Evolutionary conservation across 2,113 vertebrate species (phyloP).

Genomic region (Lucifuga dentata): DNA sequence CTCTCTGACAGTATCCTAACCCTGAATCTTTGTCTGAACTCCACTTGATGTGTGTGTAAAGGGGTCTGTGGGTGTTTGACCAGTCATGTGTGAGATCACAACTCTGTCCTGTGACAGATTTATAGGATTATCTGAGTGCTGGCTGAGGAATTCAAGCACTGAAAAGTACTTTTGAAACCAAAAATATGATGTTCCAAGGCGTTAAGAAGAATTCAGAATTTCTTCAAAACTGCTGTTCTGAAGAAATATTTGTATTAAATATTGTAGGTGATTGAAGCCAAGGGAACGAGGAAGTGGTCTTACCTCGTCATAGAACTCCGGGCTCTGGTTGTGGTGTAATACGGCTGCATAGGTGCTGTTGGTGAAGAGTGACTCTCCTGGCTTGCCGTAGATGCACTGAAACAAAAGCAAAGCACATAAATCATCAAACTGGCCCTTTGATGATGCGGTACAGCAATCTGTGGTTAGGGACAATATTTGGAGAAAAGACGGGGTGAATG

Average conservation of each 20-base stretch:
- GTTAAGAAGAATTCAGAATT: background rate
- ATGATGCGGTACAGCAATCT: slow-evolving; percentile 15
- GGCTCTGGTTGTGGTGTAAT: slow-evolving; percentile 96
- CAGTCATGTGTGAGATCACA: slow-evolving; percentile 36
- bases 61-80: background rate
- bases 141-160: slow-evolving; percentile 30
- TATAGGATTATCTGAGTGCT: slow-evolving; percentile 49
- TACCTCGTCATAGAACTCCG: slow-evolving; percentile 98
- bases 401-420: slow-evolving; percentile 49
- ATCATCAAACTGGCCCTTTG: slow-evolving; percentile 1
- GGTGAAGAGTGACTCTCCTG: slow-evolving; percentile 88
- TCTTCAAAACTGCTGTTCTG: background rate
- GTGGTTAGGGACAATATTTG: slow-evolving; percentile 14
- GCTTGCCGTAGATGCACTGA: slow-evolving; percentile 96
- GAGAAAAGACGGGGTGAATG: background rate
- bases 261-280: too few relatives aligned
- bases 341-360: slow-evolving; percentile 86
- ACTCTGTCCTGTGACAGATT: slow-evolving; percentile 44
- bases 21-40: background rate
- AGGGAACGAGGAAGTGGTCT: slow-evolving; percentile 25
- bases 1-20: background rate
- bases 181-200: background rate
- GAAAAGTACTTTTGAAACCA: background rate
- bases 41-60: background rate
- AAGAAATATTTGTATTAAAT: too few relatives aligned